Evolutionary conservation across 1,140 invertebrate species (phyloP), one percentile per base, ranked within the genome.

Genomic region (Drosophila nigromelanica): DNA sequence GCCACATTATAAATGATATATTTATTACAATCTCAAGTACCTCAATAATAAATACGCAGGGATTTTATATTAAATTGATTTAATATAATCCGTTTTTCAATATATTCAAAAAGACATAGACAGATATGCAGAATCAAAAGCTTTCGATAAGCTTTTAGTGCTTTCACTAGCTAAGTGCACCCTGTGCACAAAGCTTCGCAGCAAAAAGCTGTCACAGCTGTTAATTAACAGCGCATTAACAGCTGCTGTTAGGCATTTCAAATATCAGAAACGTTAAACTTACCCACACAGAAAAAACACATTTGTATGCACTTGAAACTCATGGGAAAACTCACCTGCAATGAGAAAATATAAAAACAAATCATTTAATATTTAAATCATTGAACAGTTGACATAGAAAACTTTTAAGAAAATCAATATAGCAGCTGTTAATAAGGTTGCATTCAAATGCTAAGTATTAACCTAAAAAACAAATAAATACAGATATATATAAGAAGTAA

Each of bases 271-370:
- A 37, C 43, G 52, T 52, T 60, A 39, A 78, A 85, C 83, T 87
- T 83, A 87, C 83, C 69, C 15, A 45, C 50, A 54, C 27, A 39
- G 5, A 10, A 1, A 33, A 27, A n/a, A 69, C 18, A 18, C 15
- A 10, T 45, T 59, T 27, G 4, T 21, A 43, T 56, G 52, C 51
- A 66, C 5, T 43, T 21, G 0, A 51, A 61, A 63, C n/a, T 27
- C n/a, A 33, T 50, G 48, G 14, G 12, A 73, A 81, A 79, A 87
- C 83, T 87, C 76, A 87, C 83, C 83, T 87, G 83, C 66, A 87
- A 87, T 18, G 51, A 63, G 37, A 74, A 50, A 71, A 21, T 50
- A 72, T 33, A 14, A 50, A 67, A 64, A 40, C 5, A n/a, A 42
- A 40, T 50, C 67, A 10, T 35, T 59, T 54, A 68, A 62, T 67